Evolutionary conservation across 2,797 vertebrate species (phyloP).

Genomic region (Myotis vivesi): DNA sequence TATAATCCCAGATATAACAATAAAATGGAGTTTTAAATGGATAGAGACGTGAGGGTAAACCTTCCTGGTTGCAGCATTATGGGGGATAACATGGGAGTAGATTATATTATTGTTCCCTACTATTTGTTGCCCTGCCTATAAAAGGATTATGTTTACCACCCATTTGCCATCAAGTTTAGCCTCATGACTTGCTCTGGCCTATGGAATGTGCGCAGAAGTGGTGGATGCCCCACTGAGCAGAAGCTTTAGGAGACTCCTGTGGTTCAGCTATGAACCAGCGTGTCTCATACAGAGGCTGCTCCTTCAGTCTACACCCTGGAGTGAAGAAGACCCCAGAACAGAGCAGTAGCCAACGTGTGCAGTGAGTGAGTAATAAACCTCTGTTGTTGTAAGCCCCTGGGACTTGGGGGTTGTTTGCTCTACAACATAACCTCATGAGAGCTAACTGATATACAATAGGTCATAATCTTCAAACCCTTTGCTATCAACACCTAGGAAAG

Average conservation of each 20-base stretch:
- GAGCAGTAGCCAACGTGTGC: neutral
- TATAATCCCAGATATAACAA: conserved; percentile 36
- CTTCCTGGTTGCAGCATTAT: neutral
- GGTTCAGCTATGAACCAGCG: neutral
- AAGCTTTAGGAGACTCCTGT: neutral
- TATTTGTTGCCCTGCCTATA: neutral
- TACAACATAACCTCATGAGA: neutral
- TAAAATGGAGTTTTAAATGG: conserved; percentile 36
- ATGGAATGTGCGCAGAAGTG: neutral
- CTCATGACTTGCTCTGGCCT: neutral
- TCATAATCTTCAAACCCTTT: neutral
- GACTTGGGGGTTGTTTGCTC: neutral
- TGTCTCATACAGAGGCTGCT: neutral
- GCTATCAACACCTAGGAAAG: conserved; percentile 18
- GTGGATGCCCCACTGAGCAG: neutral
- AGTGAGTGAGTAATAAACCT: neutral
- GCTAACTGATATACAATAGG: neutral
- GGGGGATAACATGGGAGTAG: neutral
- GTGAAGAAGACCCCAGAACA: neutral
- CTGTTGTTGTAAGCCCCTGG: neutral
- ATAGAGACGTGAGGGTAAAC: conserved; percentile 7
- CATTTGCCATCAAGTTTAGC: neutral
- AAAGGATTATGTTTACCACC: neutral
- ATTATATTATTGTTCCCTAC: neutral
- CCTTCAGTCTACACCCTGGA: neutral